Evolutionary conservation across 2,113 vertebrate genomes (phyloP).

Genomic region (Brienomyrus brachyistius): DNA sequence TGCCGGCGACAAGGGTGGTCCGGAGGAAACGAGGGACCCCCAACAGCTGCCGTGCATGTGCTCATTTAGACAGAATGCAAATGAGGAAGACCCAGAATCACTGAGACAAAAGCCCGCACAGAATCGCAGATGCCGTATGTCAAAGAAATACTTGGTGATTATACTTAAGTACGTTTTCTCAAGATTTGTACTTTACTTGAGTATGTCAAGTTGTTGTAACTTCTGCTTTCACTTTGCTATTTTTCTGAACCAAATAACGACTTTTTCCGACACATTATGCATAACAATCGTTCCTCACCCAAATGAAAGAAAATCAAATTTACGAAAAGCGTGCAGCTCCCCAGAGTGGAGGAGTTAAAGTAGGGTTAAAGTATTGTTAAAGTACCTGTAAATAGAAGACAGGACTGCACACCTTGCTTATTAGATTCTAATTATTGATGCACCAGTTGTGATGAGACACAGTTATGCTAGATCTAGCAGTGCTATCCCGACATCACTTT

Average conservation of each 20-base stretch:
- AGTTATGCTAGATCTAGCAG: background rate
- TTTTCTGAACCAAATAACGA: background rate
- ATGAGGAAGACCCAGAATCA: background rate
- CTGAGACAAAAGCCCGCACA: background rate
- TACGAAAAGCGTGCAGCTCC: background rate
- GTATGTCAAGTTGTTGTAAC: background rate
- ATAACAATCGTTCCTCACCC: background rate
- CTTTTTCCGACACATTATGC: background rate
- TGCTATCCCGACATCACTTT: background rate
- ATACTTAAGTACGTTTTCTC: background rate
- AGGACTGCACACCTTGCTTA: background rate
- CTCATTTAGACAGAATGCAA: background rate
- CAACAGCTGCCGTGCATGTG: background rate
- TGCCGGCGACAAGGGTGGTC: background rate
- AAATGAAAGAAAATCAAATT: background rate
- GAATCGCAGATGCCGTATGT: background rate
- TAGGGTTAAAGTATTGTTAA: background rate
- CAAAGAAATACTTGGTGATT: background rate
- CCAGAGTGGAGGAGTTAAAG: background rate
- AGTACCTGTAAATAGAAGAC: background rate
- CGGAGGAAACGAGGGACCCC: background rate
- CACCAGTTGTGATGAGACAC: background rate
- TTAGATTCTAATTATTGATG: background rate
- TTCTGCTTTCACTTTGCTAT: background rate
- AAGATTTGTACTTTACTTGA: background rate